Evolutionary conservation across 53 echinoderm and acorn worm genomes (phyloP), one percentile per base, ranked within the genome.

Genomic region (Astropecten irregularis): DNA sequence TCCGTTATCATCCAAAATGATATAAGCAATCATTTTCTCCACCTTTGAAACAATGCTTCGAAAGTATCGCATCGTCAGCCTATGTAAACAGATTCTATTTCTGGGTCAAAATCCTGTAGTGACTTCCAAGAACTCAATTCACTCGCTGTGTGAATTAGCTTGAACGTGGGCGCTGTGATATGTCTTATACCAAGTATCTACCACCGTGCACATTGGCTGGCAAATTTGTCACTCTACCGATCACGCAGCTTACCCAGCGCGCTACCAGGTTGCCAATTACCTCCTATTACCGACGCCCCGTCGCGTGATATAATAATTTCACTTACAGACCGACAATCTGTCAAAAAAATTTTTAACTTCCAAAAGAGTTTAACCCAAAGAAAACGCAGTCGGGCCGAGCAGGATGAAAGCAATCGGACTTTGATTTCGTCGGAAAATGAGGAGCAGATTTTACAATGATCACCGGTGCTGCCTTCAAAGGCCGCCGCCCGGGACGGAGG

Each of bases 171-270:
- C n/a, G n/a, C n/a, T n/a, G n/a, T n/a, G n/a, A n/a, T n/a, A n/a
- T n/a, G n/a, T n/a, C n/a, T n/a, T n/a, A n/a, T n/a, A n/a, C n/a
- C n/a, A n/a, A n/a, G n/a, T n/a, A n/a, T n/a, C n/a, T n/a, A n/a
- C n/a, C n/a, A n/a, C n/a, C n/a, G n/a, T n/a, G n/a, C 40, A 57
- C 56, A 39, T 59, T 55, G 26, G 58, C 58, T 76, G 76, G 35
- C 76, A 42, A 59, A 76, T 58, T 76, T 76, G 76, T 76, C 76
- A 76, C 27, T 57, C 76, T 59, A 59, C 76, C 57, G 39, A 76
- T 76, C 76, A 76, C 29, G 73, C 39, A n/a, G 21, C 53, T 40
- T 36, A 73, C 34, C 54, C 35, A 73, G 73, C 18, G 22, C 53
- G 59, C 57, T 58, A 38, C 53, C 76, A 42, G 59, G 76, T 28